These are phyloP conservation scores for Stenoptilia bipunctidactyla DNA, from an alignment of 2,888 invertebrate genomes.

Conservation along the genomic window DNA sequence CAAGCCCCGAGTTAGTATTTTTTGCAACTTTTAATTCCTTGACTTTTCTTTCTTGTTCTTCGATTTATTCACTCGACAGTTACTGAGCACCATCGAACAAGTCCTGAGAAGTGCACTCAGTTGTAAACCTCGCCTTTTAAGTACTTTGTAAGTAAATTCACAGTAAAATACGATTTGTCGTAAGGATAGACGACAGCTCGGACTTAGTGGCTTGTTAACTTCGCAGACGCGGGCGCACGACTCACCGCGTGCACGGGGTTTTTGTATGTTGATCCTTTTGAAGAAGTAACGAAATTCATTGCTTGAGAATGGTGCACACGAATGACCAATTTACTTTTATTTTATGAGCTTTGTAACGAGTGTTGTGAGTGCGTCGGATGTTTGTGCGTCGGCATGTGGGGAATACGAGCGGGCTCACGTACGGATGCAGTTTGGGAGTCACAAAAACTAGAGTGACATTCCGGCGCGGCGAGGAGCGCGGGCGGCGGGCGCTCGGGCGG, in stretches of 20 bases:
- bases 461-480: slow-evolving; percentile 7
- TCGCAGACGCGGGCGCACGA: background rate
- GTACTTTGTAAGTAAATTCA: too few relatives aligned
- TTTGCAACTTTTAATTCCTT: background rate
- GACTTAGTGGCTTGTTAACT: background rate
- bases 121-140: too few relatives aligned
- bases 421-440: slow-evolving; percentile 10
- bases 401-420: background rate
- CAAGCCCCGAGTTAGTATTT: too few relatives aligned
- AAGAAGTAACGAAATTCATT: background rate
- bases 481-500: background rate
- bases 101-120: too few relatives aligned
- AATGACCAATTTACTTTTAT: background rate
- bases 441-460: slow-evolving; percentile 20
- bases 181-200: background rate
- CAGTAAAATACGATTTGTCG: too few relatives aligned
- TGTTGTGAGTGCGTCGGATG: slow-evolving; percentile 14
- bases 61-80: too few relatives aligned
- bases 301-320: background rate
- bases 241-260: background rate
- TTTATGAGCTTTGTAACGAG: background rate
- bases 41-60: background rate
- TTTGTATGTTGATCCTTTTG: background rate
- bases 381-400: slow-evolving; percentile 7
- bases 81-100: too few relatives aligned